Conservation (phyloP, 2,888 invertebrate species). For the Acronicta leporina region DNA sequence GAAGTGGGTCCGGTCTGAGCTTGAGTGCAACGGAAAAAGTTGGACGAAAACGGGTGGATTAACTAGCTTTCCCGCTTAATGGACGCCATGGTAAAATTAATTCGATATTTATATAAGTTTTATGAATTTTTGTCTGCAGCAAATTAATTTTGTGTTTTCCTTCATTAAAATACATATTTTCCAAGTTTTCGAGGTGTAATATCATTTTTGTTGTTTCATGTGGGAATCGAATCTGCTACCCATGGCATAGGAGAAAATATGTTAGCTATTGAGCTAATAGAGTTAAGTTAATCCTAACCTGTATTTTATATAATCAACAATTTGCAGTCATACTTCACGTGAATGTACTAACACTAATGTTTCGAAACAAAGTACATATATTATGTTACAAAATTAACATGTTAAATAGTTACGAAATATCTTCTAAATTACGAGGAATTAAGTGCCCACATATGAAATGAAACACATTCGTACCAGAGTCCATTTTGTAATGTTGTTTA, state of each 20-base stretch:
- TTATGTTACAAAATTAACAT: constrained; percentile 37
- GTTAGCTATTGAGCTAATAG: no score
- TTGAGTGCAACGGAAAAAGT: constrained; percentile 83
- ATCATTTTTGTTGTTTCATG: no score
- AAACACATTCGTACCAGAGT: constrained; percentile 10
- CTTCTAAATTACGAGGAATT: constrained; percentile 15
- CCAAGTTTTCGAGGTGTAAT: no score
- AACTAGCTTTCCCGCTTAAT: constrained; percentile 66
- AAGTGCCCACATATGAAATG: constrained; percentile 17
- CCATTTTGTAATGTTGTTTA: not conserved
- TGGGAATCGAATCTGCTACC: no score
- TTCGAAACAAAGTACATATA: not conserved
- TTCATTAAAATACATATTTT: no score
- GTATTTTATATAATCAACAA: not conserved
- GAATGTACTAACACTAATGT: constrained; percentile 16
- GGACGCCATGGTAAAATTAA: constrained; percentile 49
- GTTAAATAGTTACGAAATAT: constrained; percentile 28
- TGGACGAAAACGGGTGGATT: constrained; percentile 70
- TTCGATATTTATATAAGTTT: constrained; percentile 49
- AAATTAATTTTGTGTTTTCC: not conserved
- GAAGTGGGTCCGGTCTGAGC: constrained; percentile 70
- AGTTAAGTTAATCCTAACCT: no score
- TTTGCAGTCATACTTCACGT: constrained; percentile 1
- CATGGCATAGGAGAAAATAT: no score
- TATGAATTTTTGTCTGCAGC: constrained; percentile 3